Base-by-base conservation (phyloP, 2,888 invertebrate genomes). In the Allacma fusca region DNA sequence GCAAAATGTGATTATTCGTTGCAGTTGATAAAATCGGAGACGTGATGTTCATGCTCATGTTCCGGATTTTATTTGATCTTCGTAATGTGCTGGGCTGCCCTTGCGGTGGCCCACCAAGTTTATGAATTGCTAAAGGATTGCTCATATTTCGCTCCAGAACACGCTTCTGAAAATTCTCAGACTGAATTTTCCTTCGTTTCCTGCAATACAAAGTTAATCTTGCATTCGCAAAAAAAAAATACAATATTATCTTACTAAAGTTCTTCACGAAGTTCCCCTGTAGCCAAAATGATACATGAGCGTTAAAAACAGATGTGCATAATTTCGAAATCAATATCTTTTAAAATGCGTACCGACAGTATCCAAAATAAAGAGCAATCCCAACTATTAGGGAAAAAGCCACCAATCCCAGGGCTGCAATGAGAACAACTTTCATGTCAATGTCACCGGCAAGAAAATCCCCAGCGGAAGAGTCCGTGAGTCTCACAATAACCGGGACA, bases 131-230 rank as follows among this genome's bases (percentile, higher is more conserved):
- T 29, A 83, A 69, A 21, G 83, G 83, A 73, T 83, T 83, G 34
- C 81, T 83, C 44, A 83, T 83, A 57, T 83, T 83, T 68, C 83
- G 68, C 70, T 83, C 83, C 9, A 83, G 72, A n/a, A 83, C 81
- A 28, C 83, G 78, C 68, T 83, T 83, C 65, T 83, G 83, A 62
- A 83, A 83, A 57, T 82, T 81, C 68, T 83, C 83, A 1, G 83
- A 81, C 70, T 83, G 81, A 29, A 83, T 82, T 64, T 83, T 83
- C 64, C 83, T 78, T 34, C 83, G 59, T 80, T 83, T 83, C 72
- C 83, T 81, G 57, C 24, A 44, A 40, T 64, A 9, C 23, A n/a
- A 7, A 34, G 29, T 34, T n/a, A n/a, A n/a, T n/a, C n/a, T n/a
- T 26, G 1, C 21, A 69, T 40, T 16, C 19, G 23, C 16, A 70